These are phyloP conservation scores for Proteles cristata DNA, from an alignment of 2,113 vertebrate species.

Conservation along the genomic window DNA sequence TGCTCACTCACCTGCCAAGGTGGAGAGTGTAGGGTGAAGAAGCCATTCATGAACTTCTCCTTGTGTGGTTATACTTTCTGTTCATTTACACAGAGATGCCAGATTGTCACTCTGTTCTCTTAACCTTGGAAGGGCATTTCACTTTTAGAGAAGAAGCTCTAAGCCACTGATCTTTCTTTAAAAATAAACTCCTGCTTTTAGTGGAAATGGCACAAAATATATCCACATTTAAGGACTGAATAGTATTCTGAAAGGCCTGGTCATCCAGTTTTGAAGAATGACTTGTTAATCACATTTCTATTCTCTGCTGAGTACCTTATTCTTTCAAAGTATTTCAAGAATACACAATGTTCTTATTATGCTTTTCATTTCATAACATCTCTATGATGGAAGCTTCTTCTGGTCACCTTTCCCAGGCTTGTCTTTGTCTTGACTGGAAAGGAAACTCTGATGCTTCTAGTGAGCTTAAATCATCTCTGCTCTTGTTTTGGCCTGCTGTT, in stretches of 20 bases:
- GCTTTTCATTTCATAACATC: not conserved
- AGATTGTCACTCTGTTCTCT: not conserved
- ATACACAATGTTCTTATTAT: not conserved
- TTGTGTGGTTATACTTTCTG: not conserved
- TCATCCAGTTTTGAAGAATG: conserved; percentile 12
- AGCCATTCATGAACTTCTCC: not conserved
- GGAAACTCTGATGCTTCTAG: not conserved
- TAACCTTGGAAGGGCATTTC: not conserved
- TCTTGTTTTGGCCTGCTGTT: conserved; percentile 13
- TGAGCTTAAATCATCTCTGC: not conserved
- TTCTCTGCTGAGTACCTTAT: not conserved
- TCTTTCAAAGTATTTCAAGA: conserved; percentile 4
- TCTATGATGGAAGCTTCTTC: not conserved
- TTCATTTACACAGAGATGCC: not conserved
- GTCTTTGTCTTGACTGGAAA: not conserved
- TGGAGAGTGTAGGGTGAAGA: not conserved
- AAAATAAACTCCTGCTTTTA: conserved; percentile 27
- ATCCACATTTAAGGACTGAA: not conserved
- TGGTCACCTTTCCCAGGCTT: not conserved
- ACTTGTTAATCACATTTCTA: not conserved
- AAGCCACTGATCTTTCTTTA: not conserved
- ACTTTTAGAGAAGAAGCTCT: not conserved
- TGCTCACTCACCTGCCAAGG: not conserved
- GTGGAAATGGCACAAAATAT: conserved; percentile 23
- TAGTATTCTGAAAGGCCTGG: not conserved